Percentiles rank a stretch among this genome's conserved stretches.
phyloP scores from a whole-genome alignment of 2,888 invertebrate genomes.

The Agrochola macilenta region DNA sequence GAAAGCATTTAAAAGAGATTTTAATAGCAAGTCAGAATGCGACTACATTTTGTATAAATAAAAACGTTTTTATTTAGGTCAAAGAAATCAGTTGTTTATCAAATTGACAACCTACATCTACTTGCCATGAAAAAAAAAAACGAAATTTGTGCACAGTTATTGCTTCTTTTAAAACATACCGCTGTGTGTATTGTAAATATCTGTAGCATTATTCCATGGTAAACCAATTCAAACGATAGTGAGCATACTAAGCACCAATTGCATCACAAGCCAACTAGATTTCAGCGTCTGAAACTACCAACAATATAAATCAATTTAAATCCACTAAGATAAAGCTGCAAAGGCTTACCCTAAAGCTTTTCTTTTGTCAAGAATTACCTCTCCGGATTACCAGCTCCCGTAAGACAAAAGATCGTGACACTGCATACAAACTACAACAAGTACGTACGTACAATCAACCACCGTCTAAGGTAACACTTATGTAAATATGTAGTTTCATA shows the following conservation, averaged over 20 bases:
- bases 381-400: not conserved
- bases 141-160: too few species aligned
- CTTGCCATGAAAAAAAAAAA: too few species aligned
- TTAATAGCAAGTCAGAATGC: not conserved
- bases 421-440: conserved; percentile 49
- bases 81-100: not conserved
- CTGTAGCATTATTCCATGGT: too few species aligned
- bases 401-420: conserved; percentile 44
- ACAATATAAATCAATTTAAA: not conserved
- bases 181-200: not conserved
- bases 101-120: not conserved
- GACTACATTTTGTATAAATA: not conserved
- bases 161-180: not conserved
- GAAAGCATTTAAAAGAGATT: not conserved
- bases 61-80: not conserved
- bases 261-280: not conserved
- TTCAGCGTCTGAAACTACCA: not conserved
- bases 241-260: not conserved
- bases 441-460: conserved; percentile 10
- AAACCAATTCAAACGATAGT: not conserved
- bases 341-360: not conserved
- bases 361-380: conserved; percentile 5
- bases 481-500: not conserved
- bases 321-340: not conserved
- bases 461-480: too few species aligned